These are phyloP conservation scores for Tetragonisca angustula DNA, from an alignment of 2,888 invertebrate species.

Conservation along the genomic window DNA sequence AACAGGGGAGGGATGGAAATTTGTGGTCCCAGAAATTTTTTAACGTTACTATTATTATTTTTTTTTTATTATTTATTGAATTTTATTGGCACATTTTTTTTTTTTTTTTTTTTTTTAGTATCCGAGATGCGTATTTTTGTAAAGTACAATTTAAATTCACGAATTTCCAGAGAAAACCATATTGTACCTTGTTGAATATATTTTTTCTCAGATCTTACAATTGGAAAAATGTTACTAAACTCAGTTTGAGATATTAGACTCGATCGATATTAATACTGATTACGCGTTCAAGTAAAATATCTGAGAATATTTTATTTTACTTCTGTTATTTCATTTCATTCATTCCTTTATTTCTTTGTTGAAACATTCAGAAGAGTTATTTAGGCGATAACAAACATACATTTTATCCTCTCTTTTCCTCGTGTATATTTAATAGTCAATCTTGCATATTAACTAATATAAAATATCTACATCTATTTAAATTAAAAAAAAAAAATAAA, in stretches of 20 bases:
- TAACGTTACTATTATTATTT: too few species aligned
- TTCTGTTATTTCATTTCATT: too few species aligned
- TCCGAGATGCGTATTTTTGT: neutral
- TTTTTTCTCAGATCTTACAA: neutral
- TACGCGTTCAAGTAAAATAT: neutral
- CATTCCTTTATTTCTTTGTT: neutral
- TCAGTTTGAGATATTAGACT: neutral
- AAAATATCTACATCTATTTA: neutral
- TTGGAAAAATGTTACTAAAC: neutral
- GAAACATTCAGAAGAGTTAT: neutral
- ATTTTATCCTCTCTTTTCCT: too few species aligned
- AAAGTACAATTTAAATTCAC: neutral
- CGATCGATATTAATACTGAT: too few species aligned
- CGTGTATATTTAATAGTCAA: neutral
- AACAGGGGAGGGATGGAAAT: neutral
- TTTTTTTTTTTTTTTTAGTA: neutral
- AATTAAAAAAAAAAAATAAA: neutral
- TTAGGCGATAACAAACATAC: neutral
- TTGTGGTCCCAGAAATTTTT: too few species aligned
- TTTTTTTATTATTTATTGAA: too few species aligned
- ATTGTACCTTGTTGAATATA: neutral
- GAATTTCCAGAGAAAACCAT: neutral
- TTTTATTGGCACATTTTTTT: too few species aligned
- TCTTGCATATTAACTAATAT: neutral
- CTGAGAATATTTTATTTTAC: too few species aligned